Conservation (phyloP, 2,797 vertebrate genomes). For the Ispidina picta region DNA sequence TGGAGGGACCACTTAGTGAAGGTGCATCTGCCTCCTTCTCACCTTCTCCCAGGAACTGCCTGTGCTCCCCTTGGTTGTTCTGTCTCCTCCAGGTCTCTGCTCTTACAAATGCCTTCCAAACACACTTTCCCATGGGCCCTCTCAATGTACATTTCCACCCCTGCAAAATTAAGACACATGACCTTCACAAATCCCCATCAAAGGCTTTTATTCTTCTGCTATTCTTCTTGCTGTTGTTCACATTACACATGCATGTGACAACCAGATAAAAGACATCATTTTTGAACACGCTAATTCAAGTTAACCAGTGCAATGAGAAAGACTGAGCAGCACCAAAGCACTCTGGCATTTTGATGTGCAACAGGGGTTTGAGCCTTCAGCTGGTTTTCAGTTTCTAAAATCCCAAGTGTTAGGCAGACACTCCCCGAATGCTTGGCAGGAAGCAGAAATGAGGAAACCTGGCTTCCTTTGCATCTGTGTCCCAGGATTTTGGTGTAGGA, state of each 20-base stretch:
- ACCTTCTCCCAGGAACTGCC: neutral
- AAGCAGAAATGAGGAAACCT: neutral
- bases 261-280: slow-evolving; percentile 52
- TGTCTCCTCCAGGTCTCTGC: neutral
- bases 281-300: slow-evolving; percentile 45
- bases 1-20: neutral
- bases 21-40: neutral
- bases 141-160: neutral
- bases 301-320: slow-evolving; percentile 39
- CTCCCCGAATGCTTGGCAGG: neutral
- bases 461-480: neutral
- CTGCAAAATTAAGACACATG: slow-evolving; percentile 33
- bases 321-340: slow-evolving; percentile 8
- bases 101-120: neutral
- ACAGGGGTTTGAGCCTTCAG: neutral
- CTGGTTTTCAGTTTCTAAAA: neutral
- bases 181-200: slow-evolving; percentile 49
- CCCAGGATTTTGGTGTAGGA: neutral
- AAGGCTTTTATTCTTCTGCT: slow-evolving; percentile 47
- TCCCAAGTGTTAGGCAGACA: slow-evolving; percentile 13
- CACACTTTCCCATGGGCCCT: neutral
- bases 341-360: slow-evolving; percentile 24
- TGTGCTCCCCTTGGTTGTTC: neutral
- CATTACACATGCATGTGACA: slow-evolving; percentile 24
- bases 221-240: slow-evolving; percentile 44